Base-by-base conservation (phyloP, 2,797 vertebrate genomes). In the Pantherophis alleghaniensis region DNA sequence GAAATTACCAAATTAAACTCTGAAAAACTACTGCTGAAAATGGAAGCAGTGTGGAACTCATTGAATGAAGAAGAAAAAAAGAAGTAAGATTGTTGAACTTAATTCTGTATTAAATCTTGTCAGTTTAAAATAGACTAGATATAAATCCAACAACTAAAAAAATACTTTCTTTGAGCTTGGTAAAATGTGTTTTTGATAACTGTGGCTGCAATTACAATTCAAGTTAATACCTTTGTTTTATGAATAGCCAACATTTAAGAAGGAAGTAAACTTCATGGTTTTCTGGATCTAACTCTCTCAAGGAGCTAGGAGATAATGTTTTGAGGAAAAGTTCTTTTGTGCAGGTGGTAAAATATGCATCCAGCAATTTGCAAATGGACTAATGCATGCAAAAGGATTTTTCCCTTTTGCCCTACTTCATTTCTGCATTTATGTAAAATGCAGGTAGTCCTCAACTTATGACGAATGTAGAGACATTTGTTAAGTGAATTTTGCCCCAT, bases 81-180 rank as follows among this genome's bases (percentile, higher is more conserved):
- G 94, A 98, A 98, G 99, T 99, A 98, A 99, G 99, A 98, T 98
- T 98, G 98, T 97, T 98, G 98, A 97, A 97, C 94, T 97, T 95
- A 83, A 97, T 94, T 97, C 97, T 97, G 97, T 96, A 93, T 61
- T 95, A 88, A 95, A 90, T n/a, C 63, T 79, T 63, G 91, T 87
- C 95, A 91, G 93, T 74, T 74, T 74, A 74, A 37, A 74, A 79
- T 79, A 42, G 32, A 32, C 66, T 69, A 5, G 66, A 42, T 79
- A 79, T 42, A 79, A 79, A 79, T 37, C 16, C 69, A 79, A 79
- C 16, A 79, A 79, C 37, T 79, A 79, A 79, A 47, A 83, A 47
- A 83, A 83, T 83, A 47, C 4, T 47, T 42, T 10, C 32, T 20
- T 47, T 47, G 42, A 83, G 9, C 47, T 24, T 47, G 79, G 20